phyloP scores from a whole-genome alignment of 2,797 vertebrate genomes.

The Crypturellus tataupa region DNA sequence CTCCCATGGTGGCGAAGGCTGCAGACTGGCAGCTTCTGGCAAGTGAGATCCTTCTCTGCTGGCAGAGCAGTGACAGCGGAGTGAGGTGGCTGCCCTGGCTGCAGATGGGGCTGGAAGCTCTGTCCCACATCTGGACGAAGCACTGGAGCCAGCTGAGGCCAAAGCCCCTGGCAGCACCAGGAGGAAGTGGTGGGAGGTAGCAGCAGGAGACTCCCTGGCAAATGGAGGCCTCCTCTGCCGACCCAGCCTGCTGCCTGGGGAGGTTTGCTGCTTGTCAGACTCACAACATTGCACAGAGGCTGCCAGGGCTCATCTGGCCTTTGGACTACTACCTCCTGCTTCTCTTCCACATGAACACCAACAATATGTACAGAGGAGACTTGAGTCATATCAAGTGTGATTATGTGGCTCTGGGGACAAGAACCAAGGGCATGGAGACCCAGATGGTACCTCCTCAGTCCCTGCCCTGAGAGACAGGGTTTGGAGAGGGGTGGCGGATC shows the following conservation, averaged over 20 bases:
- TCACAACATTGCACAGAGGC: neutral
- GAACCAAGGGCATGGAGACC: neutral
- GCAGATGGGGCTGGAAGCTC: neutral
- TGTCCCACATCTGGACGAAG: neutral
- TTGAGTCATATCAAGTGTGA: neutral
- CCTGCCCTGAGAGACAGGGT: neutral
- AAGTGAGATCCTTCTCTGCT: neutral
- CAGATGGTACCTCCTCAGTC: neutral
- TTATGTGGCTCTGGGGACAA: neutral
- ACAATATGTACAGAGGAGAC: fast-evolving
- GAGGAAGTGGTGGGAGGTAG: fast-evolving
- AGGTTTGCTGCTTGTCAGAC: neutral
- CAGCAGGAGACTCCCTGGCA: neutral
- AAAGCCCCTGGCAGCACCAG: fast-evolving
- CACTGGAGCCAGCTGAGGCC: neutral
- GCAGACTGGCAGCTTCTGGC: neutral
- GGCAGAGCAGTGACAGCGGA: neutral
- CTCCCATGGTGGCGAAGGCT: neutral
- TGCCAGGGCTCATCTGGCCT: neutral
- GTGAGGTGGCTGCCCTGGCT: too few relatives aligned
- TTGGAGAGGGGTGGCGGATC: neutral
- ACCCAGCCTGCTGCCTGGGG: neutral
- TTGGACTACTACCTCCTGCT: neutral
- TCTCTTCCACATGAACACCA: neutral
- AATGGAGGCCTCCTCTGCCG: fast-evolving